Conservation (phyloP, 2,797 vertebrate genomes). For the Botia almorhae region DNA sequence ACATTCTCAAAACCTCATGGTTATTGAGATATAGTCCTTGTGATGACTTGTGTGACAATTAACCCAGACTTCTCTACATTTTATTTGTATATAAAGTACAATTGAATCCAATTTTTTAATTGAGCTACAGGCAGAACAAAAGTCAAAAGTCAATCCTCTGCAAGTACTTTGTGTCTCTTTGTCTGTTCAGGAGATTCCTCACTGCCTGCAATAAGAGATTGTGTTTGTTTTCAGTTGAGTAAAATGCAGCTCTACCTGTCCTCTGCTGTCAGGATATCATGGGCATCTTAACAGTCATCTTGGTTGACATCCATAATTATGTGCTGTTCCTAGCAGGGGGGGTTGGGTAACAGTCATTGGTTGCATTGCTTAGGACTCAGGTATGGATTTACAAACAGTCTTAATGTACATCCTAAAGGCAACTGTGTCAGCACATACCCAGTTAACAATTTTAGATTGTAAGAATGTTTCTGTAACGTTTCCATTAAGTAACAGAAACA, state of each 20-base stretch:
- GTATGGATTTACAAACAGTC: background rate
- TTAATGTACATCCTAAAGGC: background rate
- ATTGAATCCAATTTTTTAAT: background rate
- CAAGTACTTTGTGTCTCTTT: background rate
- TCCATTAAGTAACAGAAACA: no score
- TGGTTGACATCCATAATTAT: slow-evolving; percentile 10
- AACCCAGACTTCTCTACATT: no score
- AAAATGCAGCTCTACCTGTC: slow-evolving; percentile 25
- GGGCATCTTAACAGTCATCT: slow-evolving; percentile 41
- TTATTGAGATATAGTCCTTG: no score
- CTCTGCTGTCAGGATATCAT: slow-evolving; percentile 25
- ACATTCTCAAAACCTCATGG: background rate
- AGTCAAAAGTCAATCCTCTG: background rate
- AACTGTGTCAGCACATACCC: no score
- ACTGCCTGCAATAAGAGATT: background rate
- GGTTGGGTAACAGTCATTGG: slow-evolving; percentile 10
- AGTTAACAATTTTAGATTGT: no score
- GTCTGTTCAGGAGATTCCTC: background rate
- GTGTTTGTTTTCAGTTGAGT: background rate
- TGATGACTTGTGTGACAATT: no score
- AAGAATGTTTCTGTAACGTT: no score
- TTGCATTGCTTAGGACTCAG: slow-evolving; percentile 17
- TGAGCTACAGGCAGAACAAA: background rate
- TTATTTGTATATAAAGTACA: background rate
- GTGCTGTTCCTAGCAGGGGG: background rate